A percentile compares a stretch with the other conserved stretches of the same genome.
Conservation (phyloP, 2,113 vertebrate genomes). For the Hiodon alosoides region DNA sequence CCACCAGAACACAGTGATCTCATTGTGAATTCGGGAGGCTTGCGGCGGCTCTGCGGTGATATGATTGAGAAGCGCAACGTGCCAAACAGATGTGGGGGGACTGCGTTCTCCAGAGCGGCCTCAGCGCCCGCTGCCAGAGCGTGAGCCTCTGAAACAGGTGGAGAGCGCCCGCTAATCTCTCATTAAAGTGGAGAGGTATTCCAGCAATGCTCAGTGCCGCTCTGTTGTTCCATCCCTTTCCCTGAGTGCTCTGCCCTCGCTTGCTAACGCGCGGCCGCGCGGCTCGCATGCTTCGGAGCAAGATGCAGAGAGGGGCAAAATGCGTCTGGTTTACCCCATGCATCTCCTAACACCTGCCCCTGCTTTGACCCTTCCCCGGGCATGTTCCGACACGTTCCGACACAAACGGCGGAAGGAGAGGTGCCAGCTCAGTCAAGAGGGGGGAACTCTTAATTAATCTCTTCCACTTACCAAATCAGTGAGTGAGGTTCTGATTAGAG, state of each 20-base stretch:
- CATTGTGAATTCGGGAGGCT: slow-evolving; percentile 58
- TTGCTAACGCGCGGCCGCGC: slow-evolving; percentile 38
- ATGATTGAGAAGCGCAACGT: slow-evolving; percentile 71
- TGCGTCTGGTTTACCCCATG: neutral
- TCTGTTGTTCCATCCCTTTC: slow-evolving; percentile 61
- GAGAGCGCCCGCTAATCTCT: slow-evolving; percentile 77
- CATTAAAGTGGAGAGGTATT: slow-evolving; percentile 74
- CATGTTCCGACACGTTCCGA: slow-evolving; percentile 25
- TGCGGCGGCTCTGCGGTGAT: slow-evolving; percentile 40
- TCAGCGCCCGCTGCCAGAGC: slow-evolving; percentile 64
- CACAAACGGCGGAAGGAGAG: slow-evolving; percentile 24
- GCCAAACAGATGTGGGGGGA: slow-evolving; percentile 67
- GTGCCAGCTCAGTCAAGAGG: slow-evolving; percentile 3
- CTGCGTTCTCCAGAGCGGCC: slow-evolving; percentile 55
- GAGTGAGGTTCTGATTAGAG: slow-evolving; percentile 34
- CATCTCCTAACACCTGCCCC: slow-evolving; percentile 19
- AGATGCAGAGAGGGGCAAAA: neutral
- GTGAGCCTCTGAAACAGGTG: slow-evolving; percentile 78
- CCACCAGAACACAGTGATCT: slow-evolving; percentile 62
- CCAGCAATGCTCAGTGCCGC: slow-evolving; percentile 67
- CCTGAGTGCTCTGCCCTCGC: slow-evolving; percentile 36
- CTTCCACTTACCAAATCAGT: slow-evolving; percentile 34
- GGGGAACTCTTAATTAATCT: slow-evolving; percentile 35
- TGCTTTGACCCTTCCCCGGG: slow-evolving; percentile 22
- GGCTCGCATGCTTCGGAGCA: slow-evolving; percentile 16